Base-by-base conservation (phyloP, 2,888 invertebrate genomes). In the Himalopsyche tibetana region DNA sequence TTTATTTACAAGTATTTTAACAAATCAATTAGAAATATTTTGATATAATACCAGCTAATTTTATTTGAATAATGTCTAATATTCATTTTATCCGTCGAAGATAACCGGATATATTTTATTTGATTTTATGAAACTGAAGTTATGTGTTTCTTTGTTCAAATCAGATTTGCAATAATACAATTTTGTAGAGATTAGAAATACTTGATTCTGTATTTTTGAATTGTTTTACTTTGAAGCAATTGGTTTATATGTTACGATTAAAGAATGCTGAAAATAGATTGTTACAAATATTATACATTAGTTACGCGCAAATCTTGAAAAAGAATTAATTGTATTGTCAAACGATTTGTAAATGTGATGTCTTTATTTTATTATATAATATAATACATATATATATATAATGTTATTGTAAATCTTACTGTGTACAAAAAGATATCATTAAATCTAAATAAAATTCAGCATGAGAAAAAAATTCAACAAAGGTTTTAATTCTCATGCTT, bases 401-500 rank as follows among this genome's bases (percentile, higher is more conserved):
- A 74, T 74, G 74, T 74, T 74, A 74, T 82, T 87, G 87, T 85
- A 85, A 85, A 82, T 80, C 85, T 86, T 85, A 87, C 82, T 86
- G 85, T 88, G 88, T 88, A 88, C 85, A 87, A 86, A 88, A 85
- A 56, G 63, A 79, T 74, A 85, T 81, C 63, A 83, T 80, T 82
- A 86, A 86, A 82, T 69, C 56, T 85, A 81, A 88, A 88, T 87
- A 87, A 87, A 88, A 84, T 86, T 83, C 86, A 86, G 88, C 88
- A 88, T 88, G 88, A 88, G 88, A 86, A 87, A 88, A 88, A 69
- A 81, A 79, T 85, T 80, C 69, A 85, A 82, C 85, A 63, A 85
- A 55, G 38, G 82, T 87, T 88, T 88, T 84, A 85, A 86, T 88
- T 87, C 87, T 88, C 88, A 84, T 88, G 88, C 85, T 85, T 86